phyloP scores from a whole-genome alignment of 2,113 vertebrate genomes.

The Saimiri boliviensis region DNA sequence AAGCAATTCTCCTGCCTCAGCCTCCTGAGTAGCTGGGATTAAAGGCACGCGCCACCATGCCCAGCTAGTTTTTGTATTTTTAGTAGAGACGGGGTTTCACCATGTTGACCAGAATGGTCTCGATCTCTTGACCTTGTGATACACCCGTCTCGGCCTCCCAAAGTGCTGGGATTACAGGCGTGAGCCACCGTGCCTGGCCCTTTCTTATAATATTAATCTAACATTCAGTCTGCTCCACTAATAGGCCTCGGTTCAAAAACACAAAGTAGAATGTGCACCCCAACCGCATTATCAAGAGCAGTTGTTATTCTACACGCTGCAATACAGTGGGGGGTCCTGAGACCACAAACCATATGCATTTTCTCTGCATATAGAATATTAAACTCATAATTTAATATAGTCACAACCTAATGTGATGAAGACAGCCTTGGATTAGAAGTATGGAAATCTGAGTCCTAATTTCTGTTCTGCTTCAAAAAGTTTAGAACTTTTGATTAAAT shows the following conservation, averaged over 20 bases:
- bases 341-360: not conserved
- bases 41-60: too few species aligned
- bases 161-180: too few species aligned
- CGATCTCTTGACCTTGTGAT: too few species aligned
- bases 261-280: not conserved
- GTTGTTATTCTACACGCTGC: not conserved
- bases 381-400: not conserved
- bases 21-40: too few species aligned
- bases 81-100: too few species aligned
- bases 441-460: not conserved
- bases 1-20: too few species aligned
- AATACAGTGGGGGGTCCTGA: not conserved
- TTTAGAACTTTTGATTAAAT: not conserved
- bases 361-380: not conserved
- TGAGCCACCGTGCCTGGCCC: too few species aligned
- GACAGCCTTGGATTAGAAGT: not conserved
- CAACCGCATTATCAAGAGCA: constrained; percentile 16
- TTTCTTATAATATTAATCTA: not conserved
- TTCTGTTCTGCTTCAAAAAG: not conserved
- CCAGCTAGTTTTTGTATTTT: too few species aligned
- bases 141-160: too few species aligned
- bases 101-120: too few species aligned
- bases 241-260: not conserved
- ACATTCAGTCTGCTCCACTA: not conserved
- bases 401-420: not conserved